Evolutionary conservation across 1,140 invertebrate species (phyloP).

Genomic region (Atta texana): DNA sequence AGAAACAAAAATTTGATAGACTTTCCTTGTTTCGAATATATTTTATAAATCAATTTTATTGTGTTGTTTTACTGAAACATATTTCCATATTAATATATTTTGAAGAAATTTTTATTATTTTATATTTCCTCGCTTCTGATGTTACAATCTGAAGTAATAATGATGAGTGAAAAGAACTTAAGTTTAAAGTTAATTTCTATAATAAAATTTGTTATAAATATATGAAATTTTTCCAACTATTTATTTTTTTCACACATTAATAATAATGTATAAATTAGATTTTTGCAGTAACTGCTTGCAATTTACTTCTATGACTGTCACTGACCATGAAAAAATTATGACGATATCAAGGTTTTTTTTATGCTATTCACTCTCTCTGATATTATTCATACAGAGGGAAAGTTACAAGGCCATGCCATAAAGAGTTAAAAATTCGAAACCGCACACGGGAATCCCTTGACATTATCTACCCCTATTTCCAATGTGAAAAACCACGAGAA

Average conservation of each 20-base stretch:
- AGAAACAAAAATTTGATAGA: no score
- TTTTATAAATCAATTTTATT: no score
- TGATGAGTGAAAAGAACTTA: no score
- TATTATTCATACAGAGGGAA: conserved; percentile 33
- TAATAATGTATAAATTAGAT: conserved; percentile 21
- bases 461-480: conserved; percentile 65
- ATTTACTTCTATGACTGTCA: not conserved
- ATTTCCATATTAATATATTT: no score
- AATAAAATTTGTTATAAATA: not conserved
- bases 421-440: conserved; percentile 52
- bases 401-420: conserved; percentile 12
- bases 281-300: not conserved
- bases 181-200: not conserved
- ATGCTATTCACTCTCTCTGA: not conserved
- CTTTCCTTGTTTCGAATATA: no score
- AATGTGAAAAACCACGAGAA: conserved; percentile 46
- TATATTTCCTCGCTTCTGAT: no score
- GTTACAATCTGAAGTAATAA: no score
- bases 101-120: no score
- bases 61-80: no score
- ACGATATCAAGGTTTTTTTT: not conserved
- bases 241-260: not conserved
- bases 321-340: not conserved
- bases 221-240: not conserved
- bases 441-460: conserved; percentile 17